Base-by-base conservation (phyloP, 1,140 invertebrate genomes). In the Microplitis mediator region DNA sequence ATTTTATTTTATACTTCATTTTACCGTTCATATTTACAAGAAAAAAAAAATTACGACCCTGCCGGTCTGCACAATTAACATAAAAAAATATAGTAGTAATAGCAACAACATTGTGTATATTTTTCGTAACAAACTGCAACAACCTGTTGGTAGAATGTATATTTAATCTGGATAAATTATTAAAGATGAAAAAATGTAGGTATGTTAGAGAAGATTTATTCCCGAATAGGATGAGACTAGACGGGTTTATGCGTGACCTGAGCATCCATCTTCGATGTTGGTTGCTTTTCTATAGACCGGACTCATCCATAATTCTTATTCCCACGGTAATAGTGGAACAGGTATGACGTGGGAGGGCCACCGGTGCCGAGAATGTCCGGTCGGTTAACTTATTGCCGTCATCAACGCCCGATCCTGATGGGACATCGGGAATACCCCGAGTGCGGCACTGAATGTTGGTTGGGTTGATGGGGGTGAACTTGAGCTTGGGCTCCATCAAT, bases 261-360 rank as follows among this genome's bases (percentile, higher is more conserved):
- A 31, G 4, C 62, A 67, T 67, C 52, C 14, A 31, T 67, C 65
- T 67, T 65, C 63, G 5, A 65, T 23, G 14, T 67, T 51, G 3
- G 8, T 39, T 16, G n/a, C 35, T 62, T 36, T 62, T 35, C 52
- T 36, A 70, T 64, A 61, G 64, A 39, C 11, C 39, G 8, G 6
- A 45, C 14, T 67, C 73, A 58, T 67, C 60, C 68, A 74, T 74
- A 74, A 74, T 74, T 74, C 68, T 74, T 74, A 74, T 74, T 70
- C 31, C 62, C 61, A 23, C 16, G 62, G 32, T 68, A 45, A 45
- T 45, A 45, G 39, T 11, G 6, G 39, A 9, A 2, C 5, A 45
- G 39, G 11, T 45, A 45, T 45, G 39, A 45, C 8, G 8, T 11
- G 6, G 23, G 39, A 39, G 69, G 60, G 71, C 69, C 60, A 62